phyloP scores from a whole-genome alignment of 2,888 invertebrate species.

The Tyria jacobaeae region DNA sequence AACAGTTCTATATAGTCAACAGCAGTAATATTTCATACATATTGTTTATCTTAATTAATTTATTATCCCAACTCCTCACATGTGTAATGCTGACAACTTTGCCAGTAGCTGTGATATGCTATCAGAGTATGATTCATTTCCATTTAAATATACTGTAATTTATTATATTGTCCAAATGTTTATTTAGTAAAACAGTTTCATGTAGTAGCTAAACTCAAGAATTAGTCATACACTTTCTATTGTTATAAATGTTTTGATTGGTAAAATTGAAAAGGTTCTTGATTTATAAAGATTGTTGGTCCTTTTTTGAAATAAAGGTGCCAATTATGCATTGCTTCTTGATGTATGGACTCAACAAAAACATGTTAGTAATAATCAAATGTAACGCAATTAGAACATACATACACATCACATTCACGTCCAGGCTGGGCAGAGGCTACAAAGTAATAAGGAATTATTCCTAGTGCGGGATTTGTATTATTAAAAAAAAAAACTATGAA shows the following conservation, averaged over 20 bases:
- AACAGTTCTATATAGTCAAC: background rate
- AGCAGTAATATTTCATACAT: constrained; percentile 1
- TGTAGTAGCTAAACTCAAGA: background rate
- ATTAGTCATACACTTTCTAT: background rate
- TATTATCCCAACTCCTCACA: constrained; percentile 2
- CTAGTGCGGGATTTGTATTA: no score
- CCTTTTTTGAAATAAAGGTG: no score
- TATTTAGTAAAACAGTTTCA: background rate
- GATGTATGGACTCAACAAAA: no score
- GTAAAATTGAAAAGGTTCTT: no score
- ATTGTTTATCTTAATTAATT: constrained; percentile 15
- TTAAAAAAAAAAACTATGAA: no score
- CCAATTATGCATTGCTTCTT: no score
- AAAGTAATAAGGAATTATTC: no score
- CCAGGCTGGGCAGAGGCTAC: no score
- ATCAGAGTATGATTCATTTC: constrained; percentile 55
- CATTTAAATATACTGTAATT: constrained; percentile 17
- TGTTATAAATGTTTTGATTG: background rate
- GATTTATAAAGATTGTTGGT: no score
- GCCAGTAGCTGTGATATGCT: constrained; percentile 42
- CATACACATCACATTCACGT: no score
- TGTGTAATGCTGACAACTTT: constrained; percentile 38
- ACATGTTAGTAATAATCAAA: no score
- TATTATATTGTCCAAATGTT: background rate
- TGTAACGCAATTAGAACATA: no score